Percentiles rank a stretch among this genome's conserved stretches.
phyloP scores from a whole-genome alignment of 1,140 invertebrate genomes.

The Meteorus sp. region DNA sequence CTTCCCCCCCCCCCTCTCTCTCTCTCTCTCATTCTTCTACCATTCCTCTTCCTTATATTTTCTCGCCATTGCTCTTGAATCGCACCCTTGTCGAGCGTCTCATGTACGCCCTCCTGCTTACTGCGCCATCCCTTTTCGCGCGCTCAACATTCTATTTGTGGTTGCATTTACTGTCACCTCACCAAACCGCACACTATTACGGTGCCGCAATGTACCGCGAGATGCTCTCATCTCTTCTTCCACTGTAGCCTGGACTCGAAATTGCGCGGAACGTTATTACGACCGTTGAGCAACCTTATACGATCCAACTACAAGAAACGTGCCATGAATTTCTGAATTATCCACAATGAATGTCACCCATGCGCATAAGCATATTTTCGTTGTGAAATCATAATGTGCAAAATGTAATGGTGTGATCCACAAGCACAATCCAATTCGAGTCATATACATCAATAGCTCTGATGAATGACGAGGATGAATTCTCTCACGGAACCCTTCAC shows the following conservation, averaged over 20 bases:
- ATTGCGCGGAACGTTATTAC: conserved; percentile 29
- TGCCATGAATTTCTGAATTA: conserved; percentile 1
- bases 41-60: too few relatives aligned
- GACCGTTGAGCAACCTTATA: background rate
- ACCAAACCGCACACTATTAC: conserved; percentile 21
- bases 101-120: conserved; percentile 3
- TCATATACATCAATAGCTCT: too few relatives aligned
- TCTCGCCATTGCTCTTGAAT: too few relatives aligned
- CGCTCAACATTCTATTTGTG: conserved; percentile 22
- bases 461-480: too few relatives aligned
- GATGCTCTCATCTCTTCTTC: conserved; percentile 10
- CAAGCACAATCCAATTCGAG: too few relatives aligned
- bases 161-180: conserved; percentile 23
- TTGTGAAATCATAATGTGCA: too few relatives aligned
- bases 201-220: conserved; percentile 8
- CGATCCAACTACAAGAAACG: conserved; percentile 5
- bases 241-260: conserved; percentile 13
- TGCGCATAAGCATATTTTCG: background rate
- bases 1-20: conserved; percentile 7
- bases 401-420: too few relatives aligned
- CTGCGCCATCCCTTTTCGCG: too few relatives aligned
- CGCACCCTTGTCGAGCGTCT: too few relatives aligned
- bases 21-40: background rate
- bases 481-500: too few relatives aligned
- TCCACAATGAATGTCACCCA: conserved; percentile 5